Percentiles rank a stretch among this genome's conserved stretches.
Conservation (phyloP, 2,113 vertebrate species). For the Montifringilla adamsi region DNA sequence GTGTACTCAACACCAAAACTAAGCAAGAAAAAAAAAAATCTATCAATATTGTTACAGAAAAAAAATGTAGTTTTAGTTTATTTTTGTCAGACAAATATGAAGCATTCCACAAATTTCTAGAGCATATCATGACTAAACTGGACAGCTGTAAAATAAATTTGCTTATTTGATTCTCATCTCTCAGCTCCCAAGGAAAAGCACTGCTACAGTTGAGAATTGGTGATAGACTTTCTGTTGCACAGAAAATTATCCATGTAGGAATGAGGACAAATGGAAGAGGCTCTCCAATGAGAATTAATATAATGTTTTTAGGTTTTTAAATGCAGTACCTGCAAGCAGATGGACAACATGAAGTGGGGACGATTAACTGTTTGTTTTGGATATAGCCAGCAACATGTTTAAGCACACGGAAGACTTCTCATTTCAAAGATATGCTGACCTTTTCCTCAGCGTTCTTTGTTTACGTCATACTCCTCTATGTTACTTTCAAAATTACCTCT, state of each 20-base stretch:
- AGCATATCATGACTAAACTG: not conserved
- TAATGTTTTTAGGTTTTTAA: not conserved
- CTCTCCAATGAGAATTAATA: not conserved
- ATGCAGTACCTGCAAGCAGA: not conserved
- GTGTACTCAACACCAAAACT: not conserved
- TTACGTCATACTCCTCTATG: not conserved
- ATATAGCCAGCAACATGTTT: not conserved
- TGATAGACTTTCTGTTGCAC: not conserved
- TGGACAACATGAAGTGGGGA: not conserved
- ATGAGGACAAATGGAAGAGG: not conserved
- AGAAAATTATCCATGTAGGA: not conserved
- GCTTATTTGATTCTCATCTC: not conserved
- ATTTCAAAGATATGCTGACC: not conserved
- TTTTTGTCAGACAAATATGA: not conserved
- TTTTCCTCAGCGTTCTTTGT: not conserved
- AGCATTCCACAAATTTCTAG: not conserved
- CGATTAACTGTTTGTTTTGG: conserved; percentile 6
- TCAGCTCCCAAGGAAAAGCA: not conserved
- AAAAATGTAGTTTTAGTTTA: not conserved
- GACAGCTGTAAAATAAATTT: not conserved
- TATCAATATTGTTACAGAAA: not conserved
- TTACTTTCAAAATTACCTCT: not conserved
- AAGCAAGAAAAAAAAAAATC: not conserved
- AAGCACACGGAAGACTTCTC: not conserved
- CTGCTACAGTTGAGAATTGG: not conserved